Evolutionary conservation across 2,888 invertebrate genomes (phyloP), one percentile per base, ranked within the genome.

Genomic region (Erebia epiphron): DNA sequence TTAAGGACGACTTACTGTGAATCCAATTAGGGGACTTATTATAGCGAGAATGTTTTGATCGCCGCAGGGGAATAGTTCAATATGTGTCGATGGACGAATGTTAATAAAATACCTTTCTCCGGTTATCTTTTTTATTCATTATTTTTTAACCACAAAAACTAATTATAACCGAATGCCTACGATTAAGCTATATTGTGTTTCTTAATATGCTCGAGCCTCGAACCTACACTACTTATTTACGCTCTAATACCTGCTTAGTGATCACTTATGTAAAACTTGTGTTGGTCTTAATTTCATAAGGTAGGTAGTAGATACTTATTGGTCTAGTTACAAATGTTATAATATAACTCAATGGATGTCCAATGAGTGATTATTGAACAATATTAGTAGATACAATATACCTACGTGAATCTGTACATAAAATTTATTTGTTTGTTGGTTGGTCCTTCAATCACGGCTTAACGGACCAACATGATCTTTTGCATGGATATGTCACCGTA

Each of bases 161-260:
- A 14, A 50, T n/a, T 50, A 50, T 1, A 7, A 50, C 8, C 26
- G 7, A 50, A 50, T 50, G 50, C 50, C 52, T 9, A n/a, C 52
- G 52, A 52, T 8, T n/a, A 52, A 16, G n/a, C 1, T n/a, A 9
- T 16, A 52, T 10, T 52, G 11, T 54, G 18, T 16, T 18, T 54
- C 54, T 13, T 54, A 50, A 1, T 50, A 52, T n/a, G 7, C n/a
- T n/a, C 50, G 8, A 16, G 2, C 8, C n/a, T n/a, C 50, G 8
- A 16, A 9, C 8, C 8, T 9, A 52, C 10, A 21, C 13, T 46
- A 46, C 46, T 62, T 70, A 73, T 76, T 73, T 69, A 73, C 72
- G 76, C 71, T 75, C 71, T 69, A 77, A 76, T 75, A 73, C 67
- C 16, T 52, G 18, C 18, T 62, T 61, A 67, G n/a, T 50, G 46